Evolutionary conservation across 2,797 vertebrate genomes (phyloP).

Genomic region (Anableps anableps): DNA sequence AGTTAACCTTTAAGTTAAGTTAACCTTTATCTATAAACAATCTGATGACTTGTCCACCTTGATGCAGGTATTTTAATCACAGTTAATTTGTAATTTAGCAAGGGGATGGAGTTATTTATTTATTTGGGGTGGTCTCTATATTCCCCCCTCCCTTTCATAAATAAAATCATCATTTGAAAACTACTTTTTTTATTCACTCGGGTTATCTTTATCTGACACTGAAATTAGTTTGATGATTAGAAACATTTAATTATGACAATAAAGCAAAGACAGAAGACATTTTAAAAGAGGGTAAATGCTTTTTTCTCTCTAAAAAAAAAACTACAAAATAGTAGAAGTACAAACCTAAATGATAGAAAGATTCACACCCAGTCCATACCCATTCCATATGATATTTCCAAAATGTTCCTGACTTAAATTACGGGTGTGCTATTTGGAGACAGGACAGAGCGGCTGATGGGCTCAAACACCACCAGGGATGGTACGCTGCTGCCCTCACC

Average conservation of each 20-base stretch:
- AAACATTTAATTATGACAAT: neutral
- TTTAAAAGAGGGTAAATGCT: too few species aligned
- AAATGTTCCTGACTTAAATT: neutral
- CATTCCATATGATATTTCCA: too few species aligned
- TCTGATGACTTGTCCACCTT: neutral
- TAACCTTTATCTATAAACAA: too few species aligned
- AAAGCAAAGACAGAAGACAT: too few species aligned
- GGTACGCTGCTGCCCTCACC: slow-evolving; percentile 66
- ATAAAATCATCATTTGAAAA: neutral
- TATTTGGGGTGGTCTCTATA: neutral
- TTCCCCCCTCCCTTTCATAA: neutral
- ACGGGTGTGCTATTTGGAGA: neutral
- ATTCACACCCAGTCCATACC: too few species aligned
- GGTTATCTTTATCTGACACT: neutral
- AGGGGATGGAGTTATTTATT: neutral
- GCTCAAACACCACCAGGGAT: neutral
- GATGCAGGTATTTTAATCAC: neutral
- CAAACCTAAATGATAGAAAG: neutral
- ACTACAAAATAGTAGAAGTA: neutral
- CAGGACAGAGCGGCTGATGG: neutral
- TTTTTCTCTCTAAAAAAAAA: too few species aligned
- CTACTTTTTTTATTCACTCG: neutral
- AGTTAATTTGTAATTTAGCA: neutral
- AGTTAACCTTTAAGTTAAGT: neutral
- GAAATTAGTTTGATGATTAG: neutral